Conservation (phyloP, 2,888 invertebrate genomes). For the Torymus tubicola region DNA sequence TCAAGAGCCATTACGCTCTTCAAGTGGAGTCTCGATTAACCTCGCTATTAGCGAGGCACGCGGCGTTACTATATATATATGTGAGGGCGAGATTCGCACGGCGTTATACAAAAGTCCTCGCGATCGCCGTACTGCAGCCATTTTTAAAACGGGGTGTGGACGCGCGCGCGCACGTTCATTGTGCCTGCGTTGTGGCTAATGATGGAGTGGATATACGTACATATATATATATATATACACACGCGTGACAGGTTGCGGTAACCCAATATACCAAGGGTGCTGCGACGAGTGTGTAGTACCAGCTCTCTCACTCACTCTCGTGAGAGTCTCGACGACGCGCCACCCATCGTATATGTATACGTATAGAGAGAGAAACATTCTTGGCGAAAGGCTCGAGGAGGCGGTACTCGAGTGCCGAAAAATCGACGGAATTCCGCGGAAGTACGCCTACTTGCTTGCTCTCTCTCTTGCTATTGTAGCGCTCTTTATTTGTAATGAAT, state of each 20-base stretch:
- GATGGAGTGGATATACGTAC: conserved; percentile 70
- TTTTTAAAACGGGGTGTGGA: conserved; percentile 61
- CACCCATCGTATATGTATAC: too few species aligned
- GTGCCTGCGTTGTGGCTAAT: conserved; percentile 67
- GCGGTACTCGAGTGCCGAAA: neutral
- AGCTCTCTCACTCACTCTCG: too few species aligned
- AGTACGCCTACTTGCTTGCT: conserved; percentile 37
- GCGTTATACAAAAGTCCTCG: conserved; percentile 51
- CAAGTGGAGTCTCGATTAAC: conserved; percentile 15
- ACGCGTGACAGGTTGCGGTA: conserved; percentile 72
- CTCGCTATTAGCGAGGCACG: conserved; percentile 23
- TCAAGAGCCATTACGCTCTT: conserved; percentile 9
- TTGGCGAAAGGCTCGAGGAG: too few species aligned
- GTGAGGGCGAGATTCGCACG: conserved; percentile 62
- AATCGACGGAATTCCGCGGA: neutral
- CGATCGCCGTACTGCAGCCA: conserved; percentile 64
- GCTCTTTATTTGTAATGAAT: neutral
- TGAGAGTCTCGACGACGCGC: too few species aligned
- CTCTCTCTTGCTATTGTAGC: too few species aligned
- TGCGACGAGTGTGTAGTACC: too few species aligned
- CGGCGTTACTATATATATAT: conserved; percentile 13
- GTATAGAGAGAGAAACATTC: too few species aligned
- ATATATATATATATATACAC: too few species aligned
- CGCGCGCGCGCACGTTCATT: conserved; percentile 62
- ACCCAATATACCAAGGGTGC: conserved; percentile 67